phyloP scores from a whole-genome alignment of 2,113 vertebrate species.

The Struthio camelus region DNA sequence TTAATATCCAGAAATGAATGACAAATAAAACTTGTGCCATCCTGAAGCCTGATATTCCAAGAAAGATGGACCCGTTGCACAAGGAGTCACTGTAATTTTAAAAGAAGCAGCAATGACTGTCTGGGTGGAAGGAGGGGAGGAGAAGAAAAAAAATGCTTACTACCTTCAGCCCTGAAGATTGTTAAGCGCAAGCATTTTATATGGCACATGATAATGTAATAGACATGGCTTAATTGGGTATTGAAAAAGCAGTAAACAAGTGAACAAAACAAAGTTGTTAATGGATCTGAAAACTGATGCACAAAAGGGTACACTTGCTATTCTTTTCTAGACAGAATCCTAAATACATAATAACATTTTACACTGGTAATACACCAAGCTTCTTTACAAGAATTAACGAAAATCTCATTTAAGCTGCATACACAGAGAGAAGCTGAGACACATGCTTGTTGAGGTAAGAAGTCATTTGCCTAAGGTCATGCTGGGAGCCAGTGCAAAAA shows the following conservation, averaged over 20 bases:
- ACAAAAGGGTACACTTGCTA: not conserved
- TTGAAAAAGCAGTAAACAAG: not conserved
- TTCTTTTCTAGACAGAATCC: not conserved
- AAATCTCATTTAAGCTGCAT: not conserved
- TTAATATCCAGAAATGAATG: not conserved
- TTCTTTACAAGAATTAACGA: not conserved
- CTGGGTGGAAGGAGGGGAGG: not conserved
- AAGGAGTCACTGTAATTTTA: not conserved
- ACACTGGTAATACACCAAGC: not conserved
- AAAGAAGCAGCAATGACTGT: not conserved
- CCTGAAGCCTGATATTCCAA: not conserved
- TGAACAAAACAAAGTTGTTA: not conserved
- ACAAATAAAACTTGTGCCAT: not conserved
- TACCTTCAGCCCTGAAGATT: not conserved
- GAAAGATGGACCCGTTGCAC: not conserved
- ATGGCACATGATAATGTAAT: not conserved
- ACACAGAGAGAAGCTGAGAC: not conserved
- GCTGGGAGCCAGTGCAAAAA: not conserved
- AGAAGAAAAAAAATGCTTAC: not conserved
- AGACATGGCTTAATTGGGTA: not conserved
- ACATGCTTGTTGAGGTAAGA: not conserved
- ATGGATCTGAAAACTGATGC: not conserved
- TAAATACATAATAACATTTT: not conserved
- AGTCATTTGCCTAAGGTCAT: not conserved
- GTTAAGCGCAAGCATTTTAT: not conserved